A percentile compares a stretch with the other conserved stretches of the same genome.
Conservation (phyloP, 2,888 invertebrate genomes). For the Caenorhabditis sulstoni region DNA sequence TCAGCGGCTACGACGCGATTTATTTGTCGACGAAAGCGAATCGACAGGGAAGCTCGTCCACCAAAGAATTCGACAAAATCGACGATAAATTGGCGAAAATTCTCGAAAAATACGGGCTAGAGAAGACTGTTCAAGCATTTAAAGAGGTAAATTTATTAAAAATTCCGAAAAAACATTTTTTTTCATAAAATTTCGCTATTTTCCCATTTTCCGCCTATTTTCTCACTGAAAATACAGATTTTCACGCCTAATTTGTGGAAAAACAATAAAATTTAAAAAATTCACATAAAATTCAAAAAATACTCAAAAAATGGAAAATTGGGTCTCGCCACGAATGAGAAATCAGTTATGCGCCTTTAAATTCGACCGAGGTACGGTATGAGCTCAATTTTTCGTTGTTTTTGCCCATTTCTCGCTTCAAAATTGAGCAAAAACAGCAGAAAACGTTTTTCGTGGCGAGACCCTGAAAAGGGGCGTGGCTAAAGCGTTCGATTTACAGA, state of each 20-base stretch:
- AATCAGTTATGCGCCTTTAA: too few relatives aligned
- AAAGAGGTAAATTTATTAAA: slow-evolving; percentile 65
- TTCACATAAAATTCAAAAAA: too few relatives aligned
- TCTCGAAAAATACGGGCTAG: slow-evolving; percentile 74
- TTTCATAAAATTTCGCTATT: not conserved
- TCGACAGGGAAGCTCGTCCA: slow-evolving; percentile 43
- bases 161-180: not conserved
- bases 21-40: slow-evolving; percentile 73
- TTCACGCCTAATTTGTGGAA: too few relatives aligned
- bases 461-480: too few relatives aligned
- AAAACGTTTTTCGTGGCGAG: too few relatives aligned
- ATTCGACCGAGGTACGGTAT: too few relatives aligned
- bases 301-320: too few relatives aligned
- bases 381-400: too few relatives aligned
- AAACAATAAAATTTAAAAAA: too few relatives aligned
- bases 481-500: slow-evolving; percentile 43
- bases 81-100: slow-evolving; percentile 72
- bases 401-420: too few relatives aligned
- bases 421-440: too few relatives aligned
- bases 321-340: too few relatives aligned
- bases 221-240: not conserved
- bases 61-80: slow-evolving; percentile 62
- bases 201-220: not conserved
- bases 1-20: slow-evolving; percentile 72
- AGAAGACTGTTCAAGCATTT: slow-evolving; percentile 73